Conservation (phyloP, 2,888 invertebrate genomes). For the Zaprionus bogoriensis region DNA sequence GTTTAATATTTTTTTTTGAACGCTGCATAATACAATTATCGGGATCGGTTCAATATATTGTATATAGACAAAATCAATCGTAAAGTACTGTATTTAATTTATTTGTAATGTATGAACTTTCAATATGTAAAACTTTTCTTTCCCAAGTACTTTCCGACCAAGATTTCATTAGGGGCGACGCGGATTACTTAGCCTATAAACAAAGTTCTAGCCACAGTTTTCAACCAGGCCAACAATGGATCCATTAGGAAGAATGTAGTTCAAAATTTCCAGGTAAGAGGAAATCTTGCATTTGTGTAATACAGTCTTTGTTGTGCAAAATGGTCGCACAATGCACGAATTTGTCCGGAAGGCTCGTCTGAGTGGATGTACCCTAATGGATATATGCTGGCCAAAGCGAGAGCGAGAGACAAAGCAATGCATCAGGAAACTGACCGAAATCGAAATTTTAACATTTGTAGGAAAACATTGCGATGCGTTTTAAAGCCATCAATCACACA, state of each 20-base stretch:
- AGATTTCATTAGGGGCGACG: too few relatives aligned
- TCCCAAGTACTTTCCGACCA: too few relatives aligned
- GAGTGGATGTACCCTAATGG: conserved; percentile 59
- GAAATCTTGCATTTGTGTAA: conserved; percentile 11
- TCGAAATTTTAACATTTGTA: conserved; percentile 38
- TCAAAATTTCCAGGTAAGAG: conserved; percentile 1
- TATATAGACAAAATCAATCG: too few relatives aligned
- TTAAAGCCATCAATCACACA: conserved; percentile 58
- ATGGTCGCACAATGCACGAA: conserved; percentile 34
- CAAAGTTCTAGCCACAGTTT: neutral
- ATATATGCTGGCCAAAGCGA: too few relatives aligned
- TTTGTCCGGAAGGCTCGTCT: conserved; percentile 12
- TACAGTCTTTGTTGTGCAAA: conserved; percentile 53
- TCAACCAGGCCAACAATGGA: conserved; percentile 47
- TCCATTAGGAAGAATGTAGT: conserved; percentile 47
- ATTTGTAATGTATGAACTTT: too few relatives aligned
- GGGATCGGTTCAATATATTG: too few relatives aligned
- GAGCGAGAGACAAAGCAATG: conserved; percentile 19
- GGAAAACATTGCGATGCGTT: conserved; percentile 2
- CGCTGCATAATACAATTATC: too few relatives aligned
- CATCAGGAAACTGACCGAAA: conserved; percentile 15
- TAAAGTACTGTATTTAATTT: too few relatives aligned
- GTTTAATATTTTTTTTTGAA: too few relatives aligned
- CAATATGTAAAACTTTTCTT: too few relatives aligned
- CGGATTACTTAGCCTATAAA: too few relatives aligned